Evolutionary conservation across 2,113 vertebrate genomes (phyloP).

Genomic region (Dromas ardeola): DNA sequence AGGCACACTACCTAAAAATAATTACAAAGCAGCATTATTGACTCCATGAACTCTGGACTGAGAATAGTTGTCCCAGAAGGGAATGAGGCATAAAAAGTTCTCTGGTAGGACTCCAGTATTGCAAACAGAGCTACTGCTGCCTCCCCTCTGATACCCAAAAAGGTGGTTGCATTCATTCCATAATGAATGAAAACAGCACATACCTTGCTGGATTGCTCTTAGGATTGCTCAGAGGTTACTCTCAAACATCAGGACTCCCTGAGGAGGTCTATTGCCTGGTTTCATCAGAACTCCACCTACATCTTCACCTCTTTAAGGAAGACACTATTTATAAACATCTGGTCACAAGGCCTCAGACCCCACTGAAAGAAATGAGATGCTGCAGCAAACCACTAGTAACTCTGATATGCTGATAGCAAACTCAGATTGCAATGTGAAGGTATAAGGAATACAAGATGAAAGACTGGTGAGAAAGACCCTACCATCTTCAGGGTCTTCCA

Average conservation of each 20-base stretch:
- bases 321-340: not conserved
- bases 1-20: not conserved
- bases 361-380: not conserved
- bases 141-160: not conserved
- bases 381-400: not conserved
- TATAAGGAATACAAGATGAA: not conserved
- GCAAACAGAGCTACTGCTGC: not conserved
- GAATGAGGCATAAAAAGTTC: not conserved
- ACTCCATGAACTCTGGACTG: not conserved
- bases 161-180: not conserved
- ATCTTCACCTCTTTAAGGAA: not conserved
- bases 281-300: not conserved
- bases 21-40: not conserved
- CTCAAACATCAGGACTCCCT: not conserved
- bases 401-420: not conserved
- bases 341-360: not conserved
- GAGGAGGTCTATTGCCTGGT: not conserved
- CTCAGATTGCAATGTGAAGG: not conserved
- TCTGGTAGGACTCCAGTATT: not conserved
- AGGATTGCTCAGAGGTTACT: not conserved
- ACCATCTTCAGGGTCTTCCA: not conserved
- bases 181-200: not conserved
- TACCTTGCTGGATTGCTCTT: not conserved
- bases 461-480: not conserved
- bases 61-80: not conserved